These are phyloP conservation scores for Rallus limicola DNA, from an alignment of 2,113 vertebrate species.

Conservation along the genomic window DNA sequence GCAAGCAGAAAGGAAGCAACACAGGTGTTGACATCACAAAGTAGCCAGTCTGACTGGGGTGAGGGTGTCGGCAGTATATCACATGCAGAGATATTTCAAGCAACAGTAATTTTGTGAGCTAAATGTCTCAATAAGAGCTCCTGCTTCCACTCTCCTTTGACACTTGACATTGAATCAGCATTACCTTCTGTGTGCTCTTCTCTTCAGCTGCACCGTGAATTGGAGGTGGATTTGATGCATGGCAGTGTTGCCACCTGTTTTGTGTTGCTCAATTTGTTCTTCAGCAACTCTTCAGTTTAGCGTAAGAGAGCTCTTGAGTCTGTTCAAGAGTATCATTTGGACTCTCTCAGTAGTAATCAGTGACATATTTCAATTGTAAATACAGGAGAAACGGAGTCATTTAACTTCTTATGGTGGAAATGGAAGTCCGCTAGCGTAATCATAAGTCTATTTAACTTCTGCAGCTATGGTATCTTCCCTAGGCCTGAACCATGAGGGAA, in stretches of 20 bases:
- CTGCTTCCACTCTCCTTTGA: neutral
- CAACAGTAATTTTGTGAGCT: neutral
- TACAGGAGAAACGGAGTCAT: neutral
- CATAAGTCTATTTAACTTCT: neutral
- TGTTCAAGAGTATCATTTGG: neutral
- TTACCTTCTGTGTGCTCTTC: neutral
- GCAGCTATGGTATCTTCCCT: neutral
- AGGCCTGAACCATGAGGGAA: neutral
- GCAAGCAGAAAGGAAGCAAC: neutral
- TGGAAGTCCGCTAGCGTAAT: neutral
- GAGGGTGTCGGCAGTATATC: neutral
- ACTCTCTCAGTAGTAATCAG: neutral
- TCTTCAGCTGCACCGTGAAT: neutral
- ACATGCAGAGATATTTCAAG: neutral
- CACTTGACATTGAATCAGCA: neutral
- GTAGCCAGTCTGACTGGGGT: neutral
- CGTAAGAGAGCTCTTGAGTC: neutral
- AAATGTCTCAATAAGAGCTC: neutral
- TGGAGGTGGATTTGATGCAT: neutral
- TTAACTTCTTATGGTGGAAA: neutral
- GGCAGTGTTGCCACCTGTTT: neutral
- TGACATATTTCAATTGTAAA: conserved; percentile 9
- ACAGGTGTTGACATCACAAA: neutral
- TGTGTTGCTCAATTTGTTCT: neutral
- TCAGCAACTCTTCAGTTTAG: neutral